A percentile compares a stretch with the other conserved stretches of the same genome.
Conservation (phyloP, 2,888 invertebrate genomes). For the Drosophila longiperda region DNA sequence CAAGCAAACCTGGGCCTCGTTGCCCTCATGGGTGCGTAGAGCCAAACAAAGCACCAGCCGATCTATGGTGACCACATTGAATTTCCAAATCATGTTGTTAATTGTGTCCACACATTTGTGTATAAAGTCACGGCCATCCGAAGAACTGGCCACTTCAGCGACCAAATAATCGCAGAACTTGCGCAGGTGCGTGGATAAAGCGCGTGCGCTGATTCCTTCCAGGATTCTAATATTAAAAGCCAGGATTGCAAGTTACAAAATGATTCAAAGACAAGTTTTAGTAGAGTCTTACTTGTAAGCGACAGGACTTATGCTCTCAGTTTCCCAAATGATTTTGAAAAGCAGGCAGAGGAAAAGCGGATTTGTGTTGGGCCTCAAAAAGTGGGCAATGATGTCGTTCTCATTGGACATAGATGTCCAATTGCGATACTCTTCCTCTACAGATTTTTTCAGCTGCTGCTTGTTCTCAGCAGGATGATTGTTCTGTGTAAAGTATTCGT, state of each 20-base stretch:
- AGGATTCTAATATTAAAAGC: conserved; percentile 88
- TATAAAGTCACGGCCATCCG: conserved; percentile 94
- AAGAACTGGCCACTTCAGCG: conserved; percentile 95
- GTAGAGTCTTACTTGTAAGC: conserved; percentile 92
- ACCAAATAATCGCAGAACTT: conserved; percentile 98
- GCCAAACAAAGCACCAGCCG: conserved; percentile 95
- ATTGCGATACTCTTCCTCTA: conserved; percentile 97
- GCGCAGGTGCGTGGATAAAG: conserved; percentile 94
- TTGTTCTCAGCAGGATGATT: conserved; percentile 95
- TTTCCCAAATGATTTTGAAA: conserved; percentile 98
- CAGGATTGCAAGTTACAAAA: conserved; percentile 18
- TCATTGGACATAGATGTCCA: conserved; percentile 99
- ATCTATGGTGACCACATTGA: conserved; percentile 97
- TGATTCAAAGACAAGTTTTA: neutral
- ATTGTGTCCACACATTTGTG: conserved; percentile 98
- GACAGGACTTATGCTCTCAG: conserved; percentile 95
- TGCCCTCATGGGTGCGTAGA: conserved; percentile 95
- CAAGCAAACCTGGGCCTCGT: conserved; percentile 97
- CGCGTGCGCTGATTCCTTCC: conserved; percentile 96
- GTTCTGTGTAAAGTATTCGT: conserved; percentile 95
- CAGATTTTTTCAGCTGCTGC: conserved; percentile 94
- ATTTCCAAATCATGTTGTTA: conserved; percentile 99
- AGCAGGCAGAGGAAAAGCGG: conserved; percentile 95
- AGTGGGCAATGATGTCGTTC: conserved; percentile 97
- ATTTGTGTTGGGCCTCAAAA: conserved; percentile 96